phyloP scores from a whole-genome alignment of 1,140 invertebrate species.

The Teleogryllus occipitalis region DNA sequence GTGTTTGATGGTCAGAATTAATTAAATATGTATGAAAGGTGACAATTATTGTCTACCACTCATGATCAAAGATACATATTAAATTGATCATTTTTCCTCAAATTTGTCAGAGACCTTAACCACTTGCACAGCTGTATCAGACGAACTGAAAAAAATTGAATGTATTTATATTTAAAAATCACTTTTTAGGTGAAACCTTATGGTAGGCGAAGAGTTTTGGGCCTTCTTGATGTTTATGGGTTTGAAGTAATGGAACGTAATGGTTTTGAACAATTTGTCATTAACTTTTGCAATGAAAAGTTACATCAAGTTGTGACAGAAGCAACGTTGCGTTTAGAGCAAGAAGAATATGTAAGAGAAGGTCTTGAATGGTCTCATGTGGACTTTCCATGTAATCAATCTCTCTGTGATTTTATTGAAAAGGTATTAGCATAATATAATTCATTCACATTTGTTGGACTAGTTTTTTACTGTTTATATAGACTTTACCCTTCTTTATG shows the following conservation, averaged over 20 bases:
- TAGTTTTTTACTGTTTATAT: too few species aligned
- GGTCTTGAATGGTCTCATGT: slow-evolving; percentile 59
- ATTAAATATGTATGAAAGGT: too few species aligned
- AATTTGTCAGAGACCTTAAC: not conserved
- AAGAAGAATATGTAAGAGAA: slow-evolving; percentile 76
- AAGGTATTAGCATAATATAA: slow-evolving; percentile 20
- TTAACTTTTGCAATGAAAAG: slow-evolving; percentile 88
- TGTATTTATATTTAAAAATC: not conserved
- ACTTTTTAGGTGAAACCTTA: slow-evolving; percentile 37
- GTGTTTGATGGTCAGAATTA: too few species aligned
- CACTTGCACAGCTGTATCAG: not conserved
- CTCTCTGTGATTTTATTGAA: slow-evolving; percentile 55
- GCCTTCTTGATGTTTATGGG: slow-evolving; percentile 80
- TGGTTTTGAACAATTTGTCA: slow-evolving; percentile 71
- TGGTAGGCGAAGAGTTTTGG: slow-evolving; percentile 49
- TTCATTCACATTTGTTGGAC: too few species aligned
- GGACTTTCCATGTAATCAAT: slow-evolving; percentile 60
- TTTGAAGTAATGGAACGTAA: slow-evolving; percentile 74
- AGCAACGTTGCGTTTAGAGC: slow-evolving; percentile 64
- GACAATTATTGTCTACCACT: too few species aligned
- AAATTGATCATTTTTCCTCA: not conserved
- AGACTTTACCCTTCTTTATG: not conserved
- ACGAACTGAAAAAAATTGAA: not conserved
- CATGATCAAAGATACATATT: too few species aligned
- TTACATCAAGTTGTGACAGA: slow-evolving; percentile 67